Base-by-base conservation (phyloP, 1,140 invertebrate species). In the Rhyacophila brunnea region DNA sequence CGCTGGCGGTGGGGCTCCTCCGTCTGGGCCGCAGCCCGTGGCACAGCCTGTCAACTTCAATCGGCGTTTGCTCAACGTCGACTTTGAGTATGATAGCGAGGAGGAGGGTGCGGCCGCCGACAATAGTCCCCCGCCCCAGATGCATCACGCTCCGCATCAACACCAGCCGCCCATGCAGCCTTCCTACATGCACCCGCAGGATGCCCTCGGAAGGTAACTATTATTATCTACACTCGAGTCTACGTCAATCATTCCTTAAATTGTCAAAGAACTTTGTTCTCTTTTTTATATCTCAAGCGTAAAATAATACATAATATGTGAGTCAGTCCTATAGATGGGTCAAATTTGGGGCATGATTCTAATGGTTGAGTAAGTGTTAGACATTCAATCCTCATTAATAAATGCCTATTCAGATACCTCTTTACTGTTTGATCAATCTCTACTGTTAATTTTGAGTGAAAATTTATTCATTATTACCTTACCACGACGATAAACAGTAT, bases 71-170 rank as follows among this genome's bases (percentile, higher is more conserved):
- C 67, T 79, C 11, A 79, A 79, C 20, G 18, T 64, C 15, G 77
- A 79, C 65, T 79, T 79, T 60, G 77, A 79, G 57, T 79, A 79
- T 62, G 77, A 79, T 51, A 79, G 77, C 47, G 77, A 78, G 46
- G 77, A 78, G 18, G 77, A 79, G 1, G 42, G 53, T 36, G 10
- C 60, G 53, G 45, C 10, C 18, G 44, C 34, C 2, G n/a, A n/a
- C 47, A 40, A 11, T 13, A 51, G 28, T 52, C 46, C 28, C 17
- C 44, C 34, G 28, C 53, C 14, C n/a, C 53, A 13, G 13, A 10
- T 0, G 28, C 15, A 63, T 58, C 44, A 15, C 46, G 35, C 43
- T 48, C 18, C 54, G 32, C 65, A 60, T n/a, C 44, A 1, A 15
- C 58, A 32, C 44, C 23, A 36, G 10, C 54, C 11, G 15, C 40